Evolutionary conservation across 2,888 invertebrate genomes (phyloP).

Genomic region (Heterodera filipjevi): DNA sequence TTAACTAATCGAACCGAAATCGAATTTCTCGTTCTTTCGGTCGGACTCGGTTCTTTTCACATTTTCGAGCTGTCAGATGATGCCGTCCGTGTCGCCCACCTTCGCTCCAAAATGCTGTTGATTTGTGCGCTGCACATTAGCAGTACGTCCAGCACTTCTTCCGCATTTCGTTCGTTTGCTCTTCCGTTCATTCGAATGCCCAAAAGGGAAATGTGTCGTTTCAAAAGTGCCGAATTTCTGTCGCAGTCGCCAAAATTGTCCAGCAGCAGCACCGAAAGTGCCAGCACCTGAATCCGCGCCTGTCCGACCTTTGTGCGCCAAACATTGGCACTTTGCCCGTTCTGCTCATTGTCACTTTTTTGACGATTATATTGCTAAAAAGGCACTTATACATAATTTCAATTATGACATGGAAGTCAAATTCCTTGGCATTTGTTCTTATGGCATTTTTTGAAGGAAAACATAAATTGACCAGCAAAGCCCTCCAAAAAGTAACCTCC

Average conservation of each 20-base stretch:
- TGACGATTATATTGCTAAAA: not conserved
- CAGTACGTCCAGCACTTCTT: not conserved
- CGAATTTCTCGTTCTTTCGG: too few species aligned
- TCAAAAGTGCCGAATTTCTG: not conserved
- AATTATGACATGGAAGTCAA: too few species aligned
- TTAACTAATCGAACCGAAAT: too few species aligned
- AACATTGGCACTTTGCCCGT: not conserved
- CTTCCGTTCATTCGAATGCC: not conserved
- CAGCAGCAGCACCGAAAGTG: slow-evolving; percentile 2
- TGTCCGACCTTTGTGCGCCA: not conserved
- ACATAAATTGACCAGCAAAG: too few species aligned
- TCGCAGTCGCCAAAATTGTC: not conserved
- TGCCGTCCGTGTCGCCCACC: not conserved
- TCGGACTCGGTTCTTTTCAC: too few species aligned
- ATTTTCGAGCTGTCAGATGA: too few species aligned
- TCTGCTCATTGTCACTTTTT: not conserved
- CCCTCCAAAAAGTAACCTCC: not conserved
- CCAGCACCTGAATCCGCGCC: not conserved
- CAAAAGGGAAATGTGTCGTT: not conserved
- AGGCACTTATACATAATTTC: too few species aligned
- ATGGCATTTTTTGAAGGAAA: too few species aligned
- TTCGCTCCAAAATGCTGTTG: not conserved
- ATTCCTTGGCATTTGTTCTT: too few species aligned
- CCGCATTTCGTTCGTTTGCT: not conserved
- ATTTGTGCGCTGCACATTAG: not conserved